Evolutionary conservation across 2,113 vertebrate species (phyloP).

Genomic region (Felis catus): DNA sequence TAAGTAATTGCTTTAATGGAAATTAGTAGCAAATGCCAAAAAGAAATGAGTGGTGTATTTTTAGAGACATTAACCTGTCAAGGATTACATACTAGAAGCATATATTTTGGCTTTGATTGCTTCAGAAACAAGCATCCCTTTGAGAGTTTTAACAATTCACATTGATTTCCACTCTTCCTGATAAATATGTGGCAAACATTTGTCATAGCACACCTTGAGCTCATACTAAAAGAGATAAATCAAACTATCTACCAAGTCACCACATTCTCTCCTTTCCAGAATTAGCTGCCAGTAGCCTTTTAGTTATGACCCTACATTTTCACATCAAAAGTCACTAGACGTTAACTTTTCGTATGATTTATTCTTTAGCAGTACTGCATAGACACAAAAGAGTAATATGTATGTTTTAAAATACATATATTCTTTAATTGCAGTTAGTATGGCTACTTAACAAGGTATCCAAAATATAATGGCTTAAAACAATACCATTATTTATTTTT

Average conservation of each 20-base stretch:
- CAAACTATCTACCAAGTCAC: not conserved
- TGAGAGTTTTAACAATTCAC: constrained; percentile 22
- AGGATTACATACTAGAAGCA: not conserved
- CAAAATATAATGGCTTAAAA: not conserved
- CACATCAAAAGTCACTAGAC: not conserved
- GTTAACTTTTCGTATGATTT: not conserved
- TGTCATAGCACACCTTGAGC: not conserved
- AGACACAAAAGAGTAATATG: not conserved
- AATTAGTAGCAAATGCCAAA: not conserved
- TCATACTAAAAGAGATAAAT: not conserved
- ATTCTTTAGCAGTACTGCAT: not conserved
- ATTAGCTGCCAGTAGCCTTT: not conserved
- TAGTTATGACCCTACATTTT: not conserved
- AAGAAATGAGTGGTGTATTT: not conserved
- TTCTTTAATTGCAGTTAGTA: not conserved
- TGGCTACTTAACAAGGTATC: not conserved
- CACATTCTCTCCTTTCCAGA: not conserved
- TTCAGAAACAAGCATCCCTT: not conserved
- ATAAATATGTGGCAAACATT: constrained; percentile 1
- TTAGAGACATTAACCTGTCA: not conserved
- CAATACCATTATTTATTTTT: not conserved
- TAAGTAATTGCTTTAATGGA: constrained; percentile 41
- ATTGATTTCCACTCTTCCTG: not conserved
- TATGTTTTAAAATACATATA: not conserved
- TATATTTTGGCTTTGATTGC: not conserved